Base-by-base conservation (phyloP, 2,888 invertebrate genomes). In the Proisotoma minuta region DNA sequence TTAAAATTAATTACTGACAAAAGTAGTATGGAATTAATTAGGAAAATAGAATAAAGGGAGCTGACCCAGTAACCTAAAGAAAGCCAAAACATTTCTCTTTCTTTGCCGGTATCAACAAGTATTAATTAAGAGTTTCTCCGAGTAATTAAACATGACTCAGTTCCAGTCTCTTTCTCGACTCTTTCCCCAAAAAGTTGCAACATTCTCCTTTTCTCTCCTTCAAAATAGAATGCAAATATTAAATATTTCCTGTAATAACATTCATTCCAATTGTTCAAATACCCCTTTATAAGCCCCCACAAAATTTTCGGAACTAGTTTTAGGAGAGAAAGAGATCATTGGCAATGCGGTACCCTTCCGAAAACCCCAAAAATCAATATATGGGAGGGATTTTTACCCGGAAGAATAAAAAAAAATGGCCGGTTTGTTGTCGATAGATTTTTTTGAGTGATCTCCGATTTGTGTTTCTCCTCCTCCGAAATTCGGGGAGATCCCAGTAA, bases 361-460 rank as follows among this genome's bases (percentile, higher is more conserved):
- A 27, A 43, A 43, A 43, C 15, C 5, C 43, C 43, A 20, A 43
- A n/a, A 43, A 43, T 18, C 12, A 51, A 51, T 51, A 51, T 51
- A 51, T 15, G 28, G 51, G 51, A 51, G 51, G 51, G 51, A 51
- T 51, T 51, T 51, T 51, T 51, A n/a, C 27, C n/a, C 51, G 15
- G 15, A 34, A 10, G 43, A 18, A 43, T 18, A 43, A 26, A 22
- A 49, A 49, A 24, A 49, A 51, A 51, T 51, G 51, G 51, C 51
- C 51, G 51, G 8, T 49, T 49, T 49, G 49, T 51, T 51, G 51
- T 51, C 28, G 51, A 51, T 51, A 18, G 51, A 51, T 51, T 51
- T 51, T 51, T 49, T 4, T 22, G 18, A 23, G 27, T 51, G 43
- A 43, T 43, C 43, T 43, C 43, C 18, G 18, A 43, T 43, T 43